These are phyloP conservation scores for Eurystomus glaucurus DNA, from an alignment of 2,797 vertebrate genomes.

Conservation along the genomic window DNA sequence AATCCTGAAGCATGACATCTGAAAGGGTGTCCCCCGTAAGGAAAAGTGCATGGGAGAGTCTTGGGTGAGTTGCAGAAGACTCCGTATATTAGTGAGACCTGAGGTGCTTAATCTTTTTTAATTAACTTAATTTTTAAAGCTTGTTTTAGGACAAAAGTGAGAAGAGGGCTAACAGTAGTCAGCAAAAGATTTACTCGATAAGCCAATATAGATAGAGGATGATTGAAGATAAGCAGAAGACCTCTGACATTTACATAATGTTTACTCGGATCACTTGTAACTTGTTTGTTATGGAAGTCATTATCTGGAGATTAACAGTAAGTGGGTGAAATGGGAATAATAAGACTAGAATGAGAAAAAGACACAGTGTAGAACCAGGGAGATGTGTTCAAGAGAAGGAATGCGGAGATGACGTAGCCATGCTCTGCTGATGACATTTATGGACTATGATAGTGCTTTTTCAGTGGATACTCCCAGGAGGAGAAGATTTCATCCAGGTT, in stretches of 20 bases:
- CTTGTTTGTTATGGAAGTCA: constrained; percentile 29
- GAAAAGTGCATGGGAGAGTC: background rate
- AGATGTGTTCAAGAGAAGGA: background rate
- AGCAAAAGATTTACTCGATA: background rate
- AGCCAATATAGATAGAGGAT: background rate
- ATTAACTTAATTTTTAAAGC: constrained; percentile 11
- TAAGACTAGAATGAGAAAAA: background rate
- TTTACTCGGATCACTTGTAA: background rate
- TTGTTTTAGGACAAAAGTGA: background rate
- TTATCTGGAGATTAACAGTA: background rate
- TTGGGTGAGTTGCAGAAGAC: background rate
- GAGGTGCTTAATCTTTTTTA: background rate
- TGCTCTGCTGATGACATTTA: background rate
- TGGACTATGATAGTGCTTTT: background rate
- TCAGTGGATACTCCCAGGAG: background rate
- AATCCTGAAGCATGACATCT: rapidly evolving
- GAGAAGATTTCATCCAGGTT: constrained; percentile 8
- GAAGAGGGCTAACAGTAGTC: background rate
- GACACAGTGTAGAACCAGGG: background rate
- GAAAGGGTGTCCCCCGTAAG: background rate
- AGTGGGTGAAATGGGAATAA: background rate
- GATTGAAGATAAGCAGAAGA: constrained; percentile 25
- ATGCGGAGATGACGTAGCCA: rapidly evolving
- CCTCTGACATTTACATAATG: background rate
- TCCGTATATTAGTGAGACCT: background rate